These are phyloP conservation scores for Agrochola lychnidis DNA, from an alignment of 2,888 invertebrate species.

Conservation along the genomic window DNA sequence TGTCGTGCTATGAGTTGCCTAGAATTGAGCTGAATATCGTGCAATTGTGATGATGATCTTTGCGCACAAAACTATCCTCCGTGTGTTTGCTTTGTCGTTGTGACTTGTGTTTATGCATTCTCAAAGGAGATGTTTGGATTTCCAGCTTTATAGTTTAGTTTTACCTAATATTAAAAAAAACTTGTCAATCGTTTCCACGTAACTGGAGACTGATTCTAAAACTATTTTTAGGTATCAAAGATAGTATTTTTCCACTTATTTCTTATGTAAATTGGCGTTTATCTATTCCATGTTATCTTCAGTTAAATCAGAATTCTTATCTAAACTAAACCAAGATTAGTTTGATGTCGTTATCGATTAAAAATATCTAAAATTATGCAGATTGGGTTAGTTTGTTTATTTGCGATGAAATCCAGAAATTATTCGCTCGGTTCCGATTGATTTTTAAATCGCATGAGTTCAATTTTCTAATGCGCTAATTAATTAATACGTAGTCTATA, in stretches of 20 bases:
- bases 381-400: background rate
- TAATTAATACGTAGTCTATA: too few relatives aligned
- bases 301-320: slow-evolving; percentile 9
- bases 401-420: background rate
- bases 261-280: background rate
- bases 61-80: too few relatives aligned
- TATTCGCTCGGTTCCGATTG: too few relatives aligned
- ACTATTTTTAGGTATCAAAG: background rate
- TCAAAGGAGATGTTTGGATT: background rate
- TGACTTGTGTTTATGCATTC: background rate
- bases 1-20: too few relatives aligned
- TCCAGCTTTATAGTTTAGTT: background rate
- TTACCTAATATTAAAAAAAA: background rate
- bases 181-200: background rate
- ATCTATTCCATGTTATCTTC: slow-evolving; percentile 31
- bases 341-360: slow-evolving; percentile 1
- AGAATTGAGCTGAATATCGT: too few relatives aligned
- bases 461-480: background rate
- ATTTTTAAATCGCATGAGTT: background rate
- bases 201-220: background rate
- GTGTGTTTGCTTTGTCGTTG: background rate
- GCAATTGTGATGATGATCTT: background rate
- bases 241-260: slow-evolving; percentile 3
- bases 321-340: background rate
- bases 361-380: slow-evolving; percentile 14